phyloP scores from a whole-genome alignment of 2,888 invertebrate species.

The Epistrophe eligans region DNA sequence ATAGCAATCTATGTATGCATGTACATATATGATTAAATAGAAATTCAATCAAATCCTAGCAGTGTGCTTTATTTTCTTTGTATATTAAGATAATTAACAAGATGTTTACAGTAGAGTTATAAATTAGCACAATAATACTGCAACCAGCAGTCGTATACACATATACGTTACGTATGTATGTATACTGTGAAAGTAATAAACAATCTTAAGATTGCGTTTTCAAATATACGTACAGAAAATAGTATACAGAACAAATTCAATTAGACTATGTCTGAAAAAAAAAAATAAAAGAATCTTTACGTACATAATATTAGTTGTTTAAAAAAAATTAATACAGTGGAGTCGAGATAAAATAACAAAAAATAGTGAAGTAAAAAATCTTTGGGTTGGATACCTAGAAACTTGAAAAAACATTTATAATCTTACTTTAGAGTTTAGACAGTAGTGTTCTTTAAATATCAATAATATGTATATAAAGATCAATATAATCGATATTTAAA shows the following conservation, averaged over 20 bases:
- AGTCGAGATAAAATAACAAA: neutral
- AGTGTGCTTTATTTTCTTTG: neutral
- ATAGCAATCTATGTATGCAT: neutral
- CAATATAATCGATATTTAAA: too few species aligned
- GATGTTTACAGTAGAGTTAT: constrained; percentile 24
- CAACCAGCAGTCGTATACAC: constrained; percentile 1
- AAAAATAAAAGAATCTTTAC: neutral
- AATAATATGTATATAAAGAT: too few species aligned
- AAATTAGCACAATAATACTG: constrained; percentile 47
- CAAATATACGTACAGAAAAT: neutral
- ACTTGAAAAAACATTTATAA: too few species aligned
- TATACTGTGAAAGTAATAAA: constrained; percentile 16
- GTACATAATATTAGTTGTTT: neutral
- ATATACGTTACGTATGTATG: too few species aligned
- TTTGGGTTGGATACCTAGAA: too few species aligned
- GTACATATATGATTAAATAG: neutral
- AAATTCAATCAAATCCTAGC: constrained; percentile 28
- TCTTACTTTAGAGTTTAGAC: too few species aligned
- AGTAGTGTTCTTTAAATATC: too few species aligned
- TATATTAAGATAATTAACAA: constrained; percentile 48
- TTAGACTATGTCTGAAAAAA: neutral
- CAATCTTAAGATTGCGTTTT: neutral
- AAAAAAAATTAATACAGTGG: neutral
- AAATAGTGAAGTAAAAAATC: neutral
- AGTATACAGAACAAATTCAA: constrained; percentile 8